Evolutionary conservation across 2,113 vertebrate genomes (phyloP).

Genomic region (Phainopepla nitens): DNA sequence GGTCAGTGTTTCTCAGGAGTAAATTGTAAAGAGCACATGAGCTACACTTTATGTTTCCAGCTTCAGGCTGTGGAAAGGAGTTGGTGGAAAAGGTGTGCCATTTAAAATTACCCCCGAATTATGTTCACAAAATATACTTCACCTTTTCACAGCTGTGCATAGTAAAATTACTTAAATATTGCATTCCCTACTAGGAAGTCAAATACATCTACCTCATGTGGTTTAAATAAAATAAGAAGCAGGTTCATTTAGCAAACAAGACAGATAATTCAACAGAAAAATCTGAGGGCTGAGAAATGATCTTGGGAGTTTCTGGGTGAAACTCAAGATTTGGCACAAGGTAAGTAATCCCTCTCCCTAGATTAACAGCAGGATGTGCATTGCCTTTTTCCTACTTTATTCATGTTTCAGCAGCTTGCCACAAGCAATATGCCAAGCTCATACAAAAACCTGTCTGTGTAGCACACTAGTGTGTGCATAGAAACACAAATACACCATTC

Average conservation of each 20-base stretch:
- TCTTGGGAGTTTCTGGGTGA: conserved; percentile 55
- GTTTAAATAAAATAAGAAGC: conserved; percentile 73
- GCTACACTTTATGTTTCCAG: conserved; percentile 61
- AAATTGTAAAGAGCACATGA: conserved; percentile 66
- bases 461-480: not conserved
- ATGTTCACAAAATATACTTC: conserved; percentile 43
- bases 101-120: conserved; percentile 53
- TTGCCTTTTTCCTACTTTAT: conserved; percentile 65
- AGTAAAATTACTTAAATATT: conserved; percentile 63
- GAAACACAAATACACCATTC: not conserved
- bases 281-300: conserved; percentile 57
- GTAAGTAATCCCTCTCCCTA: not conserved
- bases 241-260: conserved; percentile 62
- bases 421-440: conserved; percentile 66
- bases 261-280: conserved; percentile 67
- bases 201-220: conserved; percentile 36
- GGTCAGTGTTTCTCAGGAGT: conserved; percentile 71
- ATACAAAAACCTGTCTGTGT: not conserved
- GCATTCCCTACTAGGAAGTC: conserved; percentile 53
- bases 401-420: conserved; percentile 73
- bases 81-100: conserved; percentile 35
- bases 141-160: conserved; percentile 32
- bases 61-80: conserved; percentile 61
- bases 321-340: conserved; percentile 17
- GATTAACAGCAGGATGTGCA: conserved; percentile 34